Conservation (phyloP, 1,140 invertebrate species). For the Heliconius melpomene region DNA sequence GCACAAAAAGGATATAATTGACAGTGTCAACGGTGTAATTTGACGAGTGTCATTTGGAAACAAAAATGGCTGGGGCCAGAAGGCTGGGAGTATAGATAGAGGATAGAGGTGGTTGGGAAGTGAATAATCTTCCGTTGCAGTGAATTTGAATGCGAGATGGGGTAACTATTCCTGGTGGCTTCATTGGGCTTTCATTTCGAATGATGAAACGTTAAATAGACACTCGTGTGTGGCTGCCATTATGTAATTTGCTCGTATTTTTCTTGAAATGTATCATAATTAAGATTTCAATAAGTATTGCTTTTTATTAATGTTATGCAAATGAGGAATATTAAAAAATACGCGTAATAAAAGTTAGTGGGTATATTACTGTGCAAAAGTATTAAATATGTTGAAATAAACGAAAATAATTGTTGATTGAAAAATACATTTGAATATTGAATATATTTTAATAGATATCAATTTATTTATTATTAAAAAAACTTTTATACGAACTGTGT, state of each 20-base stretch:
- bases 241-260: background rate
- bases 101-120: constrained; percentile 18
- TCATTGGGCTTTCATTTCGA: constrained; percentile 26
- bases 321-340: background rate
- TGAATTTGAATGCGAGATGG: constrained; percentile 52
- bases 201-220: constrained; percentile 22
- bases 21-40: constrained; percentile 72
- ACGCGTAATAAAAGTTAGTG: no score
- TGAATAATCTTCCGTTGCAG: constrained; percentile 64
- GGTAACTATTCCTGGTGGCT: constrained; percentile 24
- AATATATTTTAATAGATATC: no score
- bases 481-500: no score
- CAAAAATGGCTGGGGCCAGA: constrained; percentile 48
- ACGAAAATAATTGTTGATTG: no score
- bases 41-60: constrained; percentile 68
- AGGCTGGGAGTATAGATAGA: constrained; percentile 1
- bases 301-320: background rate
- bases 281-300: background rate
- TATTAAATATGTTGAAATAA: no score
- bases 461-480: no score
- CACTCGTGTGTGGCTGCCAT: background rate
- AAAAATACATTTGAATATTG: no score
- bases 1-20: constrained; percentile 69
- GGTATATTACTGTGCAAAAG: no score
- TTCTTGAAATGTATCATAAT: background rate